phyloP scores from a whole-genome alignment of 2,797 vertebrate genomes.

The Xenentodon cancila region DNA sequence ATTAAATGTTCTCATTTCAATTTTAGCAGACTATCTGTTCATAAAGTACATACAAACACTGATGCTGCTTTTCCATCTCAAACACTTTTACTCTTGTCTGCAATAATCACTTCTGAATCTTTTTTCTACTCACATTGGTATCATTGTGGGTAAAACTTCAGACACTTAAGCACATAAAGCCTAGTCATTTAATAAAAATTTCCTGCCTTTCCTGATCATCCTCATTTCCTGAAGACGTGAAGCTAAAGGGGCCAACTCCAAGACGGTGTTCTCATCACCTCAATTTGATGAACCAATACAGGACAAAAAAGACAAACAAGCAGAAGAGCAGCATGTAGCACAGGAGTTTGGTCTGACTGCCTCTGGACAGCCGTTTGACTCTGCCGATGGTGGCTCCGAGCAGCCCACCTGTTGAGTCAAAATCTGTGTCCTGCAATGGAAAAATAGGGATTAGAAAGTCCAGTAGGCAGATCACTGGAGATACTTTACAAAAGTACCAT shows the following conservation, averaged over 20 bases:
- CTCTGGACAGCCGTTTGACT: slow-evolving; percentile 91
- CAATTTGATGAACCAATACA: slow-evolving; percentile 94
- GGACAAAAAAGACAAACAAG: slow-evolving; percentile 93
- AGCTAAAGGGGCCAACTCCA: slow-evolving; percentile 11
- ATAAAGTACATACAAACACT: slow-evolving; percentile 8
- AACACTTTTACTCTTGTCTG: neutral
- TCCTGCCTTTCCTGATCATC: slow-evolving; percentile 9
- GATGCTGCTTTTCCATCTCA: neutral
- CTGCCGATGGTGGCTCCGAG: slow-evolving; percentile 92
- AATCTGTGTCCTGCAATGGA: slow-evolving; percentile 88
- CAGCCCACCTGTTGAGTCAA: slow-evolving; percentile 93
- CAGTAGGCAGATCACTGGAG: neutral
- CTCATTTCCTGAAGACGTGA: slow-evolving; percentile 4
- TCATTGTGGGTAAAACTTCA: slow-evolving; percentile 3
- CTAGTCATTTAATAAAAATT: neutral
- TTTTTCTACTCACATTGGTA: neutral
- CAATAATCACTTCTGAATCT: neutral
- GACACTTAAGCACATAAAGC: slow-evolving; percentile 5
- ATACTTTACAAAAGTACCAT: neutral
- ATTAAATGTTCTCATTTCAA: neutral
- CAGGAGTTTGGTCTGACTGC: slow-evolving; percentile 93
- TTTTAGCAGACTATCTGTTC: neutral
- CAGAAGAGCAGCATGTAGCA: slow-evolving; percentile 97
- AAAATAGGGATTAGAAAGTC: slow-evolving; percentile 3
- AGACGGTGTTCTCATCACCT: slow-evolving; percentile 70